Conservation (phyloP, 2,797 vertebrate genomes). For the Tolypeutes matacus region DNA sequence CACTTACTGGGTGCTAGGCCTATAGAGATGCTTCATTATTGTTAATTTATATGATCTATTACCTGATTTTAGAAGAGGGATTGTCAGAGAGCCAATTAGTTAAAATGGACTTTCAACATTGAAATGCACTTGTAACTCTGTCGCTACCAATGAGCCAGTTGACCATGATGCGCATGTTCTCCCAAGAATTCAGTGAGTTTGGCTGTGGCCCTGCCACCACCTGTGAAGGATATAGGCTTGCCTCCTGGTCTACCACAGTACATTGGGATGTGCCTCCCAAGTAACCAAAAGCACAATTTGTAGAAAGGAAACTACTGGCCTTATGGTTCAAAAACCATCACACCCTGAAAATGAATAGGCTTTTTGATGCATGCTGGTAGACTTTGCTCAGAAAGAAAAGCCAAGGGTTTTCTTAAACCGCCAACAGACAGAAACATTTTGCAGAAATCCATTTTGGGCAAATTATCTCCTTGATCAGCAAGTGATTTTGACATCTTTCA, state of each 20-base stretch:
- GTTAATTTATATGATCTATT: not conserved
- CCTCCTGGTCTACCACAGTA: not conserved
- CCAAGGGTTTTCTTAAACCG: slow-evolving; percentile 30
- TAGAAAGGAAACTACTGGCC: not conserved
- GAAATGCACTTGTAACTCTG: not conserved
- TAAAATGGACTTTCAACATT: not conserved
- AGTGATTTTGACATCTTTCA: slow-evolving; percentile 53
- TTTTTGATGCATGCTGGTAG: slow-evolving; percentile 36
- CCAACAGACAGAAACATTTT: not conserved
- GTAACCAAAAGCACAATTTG: not conserved
- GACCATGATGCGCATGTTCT: not conserved
- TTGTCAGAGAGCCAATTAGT: not conserved
- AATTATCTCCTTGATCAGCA: slow-evolving; percentile 68
- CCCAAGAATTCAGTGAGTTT: accelerated
- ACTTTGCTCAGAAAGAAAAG: slow-evolving; percentile 20
- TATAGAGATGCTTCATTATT: not conserved
- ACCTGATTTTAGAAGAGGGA: not conserved
- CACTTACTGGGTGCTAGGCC: not conserved
- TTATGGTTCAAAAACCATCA: not conserved
- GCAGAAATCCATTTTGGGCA: slow-evolving; percentile 34
- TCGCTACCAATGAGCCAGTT: not conserved
- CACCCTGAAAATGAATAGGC: not conserved
- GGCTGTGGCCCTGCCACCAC: accelerated
- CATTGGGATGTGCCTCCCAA: not conserved
- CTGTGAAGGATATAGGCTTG: not conserved